Conservation (phyloP, 1,140 invertebrate genomes). For the Cryptotermes secundus region DNA sequence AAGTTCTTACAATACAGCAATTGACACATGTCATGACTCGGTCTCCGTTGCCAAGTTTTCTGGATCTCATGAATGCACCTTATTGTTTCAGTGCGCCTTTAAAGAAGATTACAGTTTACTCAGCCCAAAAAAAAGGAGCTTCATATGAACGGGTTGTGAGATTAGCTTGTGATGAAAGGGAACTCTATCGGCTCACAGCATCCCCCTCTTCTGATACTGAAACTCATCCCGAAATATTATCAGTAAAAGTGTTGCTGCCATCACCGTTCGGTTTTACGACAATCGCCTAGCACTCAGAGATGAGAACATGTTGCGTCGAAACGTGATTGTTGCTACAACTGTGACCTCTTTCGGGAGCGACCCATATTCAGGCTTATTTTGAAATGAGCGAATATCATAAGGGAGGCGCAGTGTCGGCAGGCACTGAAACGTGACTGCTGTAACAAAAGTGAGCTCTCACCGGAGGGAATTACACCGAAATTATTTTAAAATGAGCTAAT, state of each 20-base stretch:
- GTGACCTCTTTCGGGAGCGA: too few species aligned
- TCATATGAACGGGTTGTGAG: neutral
- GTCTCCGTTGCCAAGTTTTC: neutral
- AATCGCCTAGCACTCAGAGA: neutral
- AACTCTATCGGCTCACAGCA: neutral
- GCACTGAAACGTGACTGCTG: too few species aligned
- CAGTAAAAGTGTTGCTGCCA: neutral
- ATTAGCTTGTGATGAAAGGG: neutral
- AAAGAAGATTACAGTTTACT: neutral
- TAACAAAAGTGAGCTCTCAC: too few species aligned
- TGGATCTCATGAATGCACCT: neutral
- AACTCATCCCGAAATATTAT: neutral
- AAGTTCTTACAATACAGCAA: neutral
- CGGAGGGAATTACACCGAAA: too few species aligned
- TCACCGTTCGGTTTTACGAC: neutral
- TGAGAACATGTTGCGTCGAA: slow-evolving; percentile 2
- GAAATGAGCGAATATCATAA: too few species aligned
- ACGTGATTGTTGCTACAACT: neutral
- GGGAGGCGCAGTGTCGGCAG: too few species aligned
- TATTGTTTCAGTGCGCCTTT: neutral
- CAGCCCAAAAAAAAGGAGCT: too few species aligned
- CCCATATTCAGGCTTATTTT: too few species aligned
- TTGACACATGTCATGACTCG: neutral
- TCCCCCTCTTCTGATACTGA: neutral
- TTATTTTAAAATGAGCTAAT: too few species aligned